phyloP scores from a whole-genome alignment of 2,113 vertebrate genomes.

The Motacilla tschutschensis region DNA sequence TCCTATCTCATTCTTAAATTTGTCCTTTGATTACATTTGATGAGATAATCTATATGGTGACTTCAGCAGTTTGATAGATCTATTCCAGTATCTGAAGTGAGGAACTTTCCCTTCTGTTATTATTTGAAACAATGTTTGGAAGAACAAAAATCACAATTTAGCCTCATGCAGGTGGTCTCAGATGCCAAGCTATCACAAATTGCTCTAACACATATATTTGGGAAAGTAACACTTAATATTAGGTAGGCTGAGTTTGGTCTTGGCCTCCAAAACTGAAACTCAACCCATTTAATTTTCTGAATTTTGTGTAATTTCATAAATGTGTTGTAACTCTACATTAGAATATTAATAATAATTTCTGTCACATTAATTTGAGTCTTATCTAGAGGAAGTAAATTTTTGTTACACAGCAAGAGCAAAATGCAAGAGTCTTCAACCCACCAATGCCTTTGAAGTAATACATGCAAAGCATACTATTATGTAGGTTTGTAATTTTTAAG shows the following conservation, averaged over 20 bases:
- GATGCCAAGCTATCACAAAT: background rate
- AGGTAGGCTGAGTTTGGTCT: background rate
- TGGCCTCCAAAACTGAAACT: background rate
- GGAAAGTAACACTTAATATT: background rate
- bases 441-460: background rate
- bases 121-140: background rate
- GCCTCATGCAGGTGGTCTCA: rapidly evolving
- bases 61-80: background rate
- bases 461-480: background rate
- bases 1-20: background rate
- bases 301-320: background rate
- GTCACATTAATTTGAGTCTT: background rate
- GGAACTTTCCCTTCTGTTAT: background rate
- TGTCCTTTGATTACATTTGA: background rate
- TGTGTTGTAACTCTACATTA: background rate
- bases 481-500: background rate
- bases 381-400: background rate
- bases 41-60: background rate
- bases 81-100: background rate
- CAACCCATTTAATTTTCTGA: background rate
- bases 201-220: background rate
- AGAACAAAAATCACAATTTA: background rate
- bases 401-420: background rate
- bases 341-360: background rate
- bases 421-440: background rate